Conservation (phyloP, 2,113 vertebrate species). For the Zootoca vivipara region DNA sequence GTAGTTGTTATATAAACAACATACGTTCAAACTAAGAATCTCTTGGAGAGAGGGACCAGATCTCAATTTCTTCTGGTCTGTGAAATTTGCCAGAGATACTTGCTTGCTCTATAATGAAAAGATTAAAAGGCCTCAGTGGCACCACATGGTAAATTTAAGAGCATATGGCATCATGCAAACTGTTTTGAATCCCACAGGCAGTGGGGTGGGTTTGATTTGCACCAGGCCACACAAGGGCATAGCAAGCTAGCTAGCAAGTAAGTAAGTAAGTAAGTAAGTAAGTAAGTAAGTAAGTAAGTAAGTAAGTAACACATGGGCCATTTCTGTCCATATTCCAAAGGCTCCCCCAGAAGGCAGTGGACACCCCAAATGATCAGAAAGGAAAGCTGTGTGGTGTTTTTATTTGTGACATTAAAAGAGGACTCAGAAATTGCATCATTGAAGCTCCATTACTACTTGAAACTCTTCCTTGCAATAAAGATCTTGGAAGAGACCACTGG, state of each 20-base stretch:
- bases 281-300: too few relatives aligned
- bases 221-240: neutral
- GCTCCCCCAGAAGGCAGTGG: neutral
- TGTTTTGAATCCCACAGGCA: neutral
- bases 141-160: neutral
- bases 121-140: neutral
- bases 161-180: neutral
- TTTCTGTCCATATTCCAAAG: neutral
- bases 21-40: neutral
- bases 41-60: neutral
- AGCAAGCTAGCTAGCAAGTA: too few relatives aligned
- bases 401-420: conserved; percentile 22
- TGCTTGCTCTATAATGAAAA: neutral
- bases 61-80: neutral
- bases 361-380: neutral
- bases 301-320: neutral
- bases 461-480: conserved; percentile 51
- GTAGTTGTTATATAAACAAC: neutral
- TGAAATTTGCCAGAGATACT: neutral
- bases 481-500: conserved; percentile 16
- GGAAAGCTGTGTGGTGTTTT: neutral
- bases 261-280: too few relatives aligned
- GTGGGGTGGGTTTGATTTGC: neutral
- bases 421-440: conserved; percentile 28
- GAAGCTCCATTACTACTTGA: conserved; percentile 45